Evolutionary conservation across 2,113 vertebrate genomes (phyloP), one percentile per base, ranked within the genome.

Genomic region (Myotis yumanensis): DNA sequence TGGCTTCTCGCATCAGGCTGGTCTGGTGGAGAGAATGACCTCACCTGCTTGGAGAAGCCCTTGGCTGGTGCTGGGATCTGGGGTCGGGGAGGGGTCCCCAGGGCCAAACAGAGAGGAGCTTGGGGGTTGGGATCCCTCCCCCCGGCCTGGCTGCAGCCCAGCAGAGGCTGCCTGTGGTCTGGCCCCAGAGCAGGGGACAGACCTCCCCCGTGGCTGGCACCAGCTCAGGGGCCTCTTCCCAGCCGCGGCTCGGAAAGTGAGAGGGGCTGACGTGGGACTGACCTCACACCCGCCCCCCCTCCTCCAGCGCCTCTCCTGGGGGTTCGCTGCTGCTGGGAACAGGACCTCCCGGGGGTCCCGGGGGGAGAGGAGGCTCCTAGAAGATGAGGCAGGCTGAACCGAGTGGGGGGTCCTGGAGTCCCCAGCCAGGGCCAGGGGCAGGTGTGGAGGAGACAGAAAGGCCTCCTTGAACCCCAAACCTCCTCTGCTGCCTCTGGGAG

Each of bases 161-260:
- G 92, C 15, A 20, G 0, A 9, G 25, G 95, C 95, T 97, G 97
- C 95, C 95, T 97, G 97, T 95, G 97, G 97, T 97, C 97, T 97
- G 97, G 97, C 95, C 91, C 62, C 1, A 72, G 92, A 93, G 85
- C 90, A 69, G 86, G 90, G 95, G 96, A 96, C 87, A 96, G 97
- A 97, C 96, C 97, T 97, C 97, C 97, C 79, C 94, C 76, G 83
- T 89, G 96, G 90, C 97, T 97, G 97, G 97, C 96, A 93, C 95
- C 28, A 9, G 7, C 95, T 90, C 96, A 96, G 93, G 64, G 0
- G 95, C 95, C 93, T 96, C 95, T 92, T 97, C 95, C 97, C 93
- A 88, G 93, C 93, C 90, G 71, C 59, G 15, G 52, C 0, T 64
- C 51, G 80, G 85, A 92, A 90, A 96, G 85, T n/a, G 90, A 92